Evolutionary conservation across 2,113 vertebrate species (phyloP).

Genomic region (Heterotis niloticus): DNA sequence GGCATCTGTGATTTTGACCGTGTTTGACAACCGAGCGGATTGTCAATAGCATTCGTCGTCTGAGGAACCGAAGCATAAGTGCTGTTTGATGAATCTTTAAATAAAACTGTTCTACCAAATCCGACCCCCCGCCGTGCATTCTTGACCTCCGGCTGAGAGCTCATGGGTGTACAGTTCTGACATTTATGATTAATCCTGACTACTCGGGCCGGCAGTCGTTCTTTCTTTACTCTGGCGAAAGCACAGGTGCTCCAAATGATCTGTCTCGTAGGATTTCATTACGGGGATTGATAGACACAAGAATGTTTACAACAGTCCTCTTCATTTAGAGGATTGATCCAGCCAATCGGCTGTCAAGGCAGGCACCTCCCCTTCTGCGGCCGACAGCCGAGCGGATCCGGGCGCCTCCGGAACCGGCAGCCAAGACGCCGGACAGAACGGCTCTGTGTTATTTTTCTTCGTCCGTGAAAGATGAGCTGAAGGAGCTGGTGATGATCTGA

Average conservation of each 20-base stretch:
- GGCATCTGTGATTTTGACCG: not conserved
- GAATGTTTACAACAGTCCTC: not conserved
- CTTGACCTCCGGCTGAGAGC: conserved; percentile 39
- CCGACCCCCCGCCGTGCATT: conserved; percentile 34
- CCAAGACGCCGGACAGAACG: not conserved
- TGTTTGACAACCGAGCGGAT: not conserved
- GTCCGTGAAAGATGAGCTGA: not conserved
- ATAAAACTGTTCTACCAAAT: conserved; percentile 40
- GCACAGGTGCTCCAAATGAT: conserved; percentile 6
- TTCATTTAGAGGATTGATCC: not conserved
- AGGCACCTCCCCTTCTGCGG: not conserved
- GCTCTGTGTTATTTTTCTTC: not conserved
- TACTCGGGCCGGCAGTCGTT: conserved; percentile 40
- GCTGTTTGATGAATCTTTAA: conserved; percentile 43
- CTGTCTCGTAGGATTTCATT: not conserved
- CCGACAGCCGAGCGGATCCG: not conserved
- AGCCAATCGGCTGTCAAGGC: not conserved
- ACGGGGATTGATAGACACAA: not conserved
- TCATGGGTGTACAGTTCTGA: conserved; percentile 33
- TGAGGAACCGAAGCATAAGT: not conserved
- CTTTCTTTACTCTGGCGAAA: conserved; percentile 13
- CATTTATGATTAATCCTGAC: conserved; percentile 46
- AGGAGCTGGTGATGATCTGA: not conserved
- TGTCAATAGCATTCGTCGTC: not conserved
- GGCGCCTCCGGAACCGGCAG: not conserved